Conservation (phyloP, 2,113 vertebrate genomes). For the Sakesphorus luctuosus region DNA sequence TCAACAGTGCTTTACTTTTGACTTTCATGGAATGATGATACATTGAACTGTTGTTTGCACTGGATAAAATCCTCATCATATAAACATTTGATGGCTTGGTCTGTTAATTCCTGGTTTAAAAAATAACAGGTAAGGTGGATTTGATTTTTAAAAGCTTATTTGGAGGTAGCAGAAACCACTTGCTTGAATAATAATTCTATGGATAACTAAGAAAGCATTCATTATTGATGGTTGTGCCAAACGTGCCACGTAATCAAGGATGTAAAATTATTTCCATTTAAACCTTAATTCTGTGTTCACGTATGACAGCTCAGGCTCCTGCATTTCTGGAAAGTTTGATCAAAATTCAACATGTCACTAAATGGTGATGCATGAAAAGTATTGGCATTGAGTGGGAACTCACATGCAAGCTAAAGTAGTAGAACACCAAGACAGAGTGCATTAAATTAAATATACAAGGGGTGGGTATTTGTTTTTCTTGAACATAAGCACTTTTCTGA, state of each 20-base stretch:
- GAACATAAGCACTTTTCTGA: neutral
- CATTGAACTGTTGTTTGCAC: neutral
- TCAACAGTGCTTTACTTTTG: neutral
- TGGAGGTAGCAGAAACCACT: neutral
- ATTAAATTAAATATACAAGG: neutral
- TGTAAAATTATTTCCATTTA: neutral
- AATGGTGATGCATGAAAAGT: neutral
- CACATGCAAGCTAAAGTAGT: neutral
- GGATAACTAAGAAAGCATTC: slow-evolving; percentile 1
- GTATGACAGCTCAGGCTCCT: neutral
- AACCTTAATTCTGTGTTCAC: neutral
- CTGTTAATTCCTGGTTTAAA: slow-evolving; percentile 7
- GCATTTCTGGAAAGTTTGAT: neutral
- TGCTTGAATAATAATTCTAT: neutral
- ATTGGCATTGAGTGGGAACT: neutral
- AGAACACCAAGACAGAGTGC: neutral
- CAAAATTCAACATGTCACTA: neutral
- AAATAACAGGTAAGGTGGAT: neutral
- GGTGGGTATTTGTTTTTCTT: neutral
- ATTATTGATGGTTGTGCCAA: slow-evolving; percentile 11
- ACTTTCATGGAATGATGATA: neutral
- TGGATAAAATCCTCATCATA: neutral
- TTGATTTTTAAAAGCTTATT: slow-evolving; percentile 37
- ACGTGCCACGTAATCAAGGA: neutral
- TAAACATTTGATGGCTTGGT: slow-evolving; percentile 28